Percentiles rank a stretch among this genome's conserved stretches.
phyloP scores from a whole-genome alignment of 2,888 invertebrate genomes.

The Imbricaverruca yamaguchii region DNA sequence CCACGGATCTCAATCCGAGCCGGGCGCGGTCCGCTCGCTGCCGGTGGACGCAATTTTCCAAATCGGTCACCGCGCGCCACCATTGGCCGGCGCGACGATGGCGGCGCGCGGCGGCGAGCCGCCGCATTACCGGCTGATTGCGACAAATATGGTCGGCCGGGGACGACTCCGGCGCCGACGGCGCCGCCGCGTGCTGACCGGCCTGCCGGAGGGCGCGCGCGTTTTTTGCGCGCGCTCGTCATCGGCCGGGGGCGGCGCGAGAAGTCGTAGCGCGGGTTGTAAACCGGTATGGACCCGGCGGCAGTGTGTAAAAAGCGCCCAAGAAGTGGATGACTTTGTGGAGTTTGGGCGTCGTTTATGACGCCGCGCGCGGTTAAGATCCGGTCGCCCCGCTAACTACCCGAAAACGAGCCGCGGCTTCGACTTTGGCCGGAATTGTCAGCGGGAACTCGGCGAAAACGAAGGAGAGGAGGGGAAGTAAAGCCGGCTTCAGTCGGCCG shows the following conservation, averaged over 20 bases:
- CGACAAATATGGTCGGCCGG: constrained; percentile 11
- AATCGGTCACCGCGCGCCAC: neutral
- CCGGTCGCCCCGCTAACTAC: neutral
- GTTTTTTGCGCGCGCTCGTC: no score
- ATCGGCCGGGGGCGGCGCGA: neutral
- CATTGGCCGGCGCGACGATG: neutral
- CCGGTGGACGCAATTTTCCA: neutral
- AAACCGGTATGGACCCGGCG: neutral
- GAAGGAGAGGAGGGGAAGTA: no score
- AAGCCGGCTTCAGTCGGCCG: no score
- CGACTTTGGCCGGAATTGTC: no score
- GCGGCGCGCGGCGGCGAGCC: neutral
- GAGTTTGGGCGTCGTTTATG: neutral
- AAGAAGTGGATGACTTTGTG: neutral
- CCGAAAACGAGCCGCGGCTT: no score
- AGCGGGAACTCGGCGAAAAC: no score
- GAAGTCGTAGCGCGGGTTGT: neutral
- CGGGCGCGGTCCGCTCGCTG: neutral
- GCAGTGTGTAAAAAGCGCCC: neutral
- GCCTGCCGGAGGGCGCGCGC: no score
- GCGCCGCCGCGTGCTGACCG: neutral
- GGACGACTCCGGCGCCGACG: neutral
- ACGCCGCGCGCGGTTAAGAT: neutral
- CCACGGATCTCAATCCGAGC: neutral
- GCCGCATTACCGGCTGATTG: constrained; percentile 16